Base-by-base conservation (phyloP, 37 sponge, comb jelly and placozoan genomes). In the Crambe crambe region DNA sequence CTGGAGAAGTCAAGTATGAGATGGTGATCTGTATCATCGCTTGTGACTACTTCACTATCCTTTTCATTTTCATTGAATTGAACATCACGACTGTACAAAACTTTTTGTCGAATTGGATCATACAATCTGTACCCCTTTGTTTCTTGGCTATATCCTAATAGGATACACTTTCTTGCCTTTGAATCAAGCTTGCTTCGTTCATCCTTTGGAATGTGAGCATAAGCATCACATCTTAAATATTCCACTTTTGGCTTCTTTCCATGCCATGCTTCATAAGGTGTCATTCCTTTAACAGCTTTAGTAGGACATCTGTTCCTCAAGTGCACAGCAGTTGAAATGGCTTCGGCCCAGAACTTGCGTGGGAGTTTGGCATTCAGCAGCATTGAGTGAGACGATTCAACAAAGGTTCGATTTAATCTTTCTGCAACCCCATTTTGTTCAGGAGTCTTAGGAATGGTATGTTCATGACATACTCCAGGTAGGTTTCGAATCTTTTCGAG, bases 311-410 rank as follows among this genome's bases (percentile, higher is more conserved):
- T 68, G 56, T 89, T 89, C 21, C 89, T 57, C 12, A 83, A 60
- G 41, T 89, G 84, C 23, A 75, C 80, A 15, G 85, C 85, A 75
- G 80, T 90, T 36, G 86, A 80, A 3, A 90, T 56, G n/a, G 86
- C 79, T 78, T 90, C 86, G 31, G 61, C 61, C 61, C 61, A 60
- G 26, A 60, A 68, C 68, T 20, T 68, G 3, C 31, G 12, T 8
- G 38, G 68, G 37, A 68, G 37, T 22, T 84, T 73, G 37, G 81
- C 74, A 80, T 80, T 76, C 58, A 72, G 42, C 8, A 89, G 72
- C 85, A 84, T 89, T 37, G 81, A 89, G 26, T 80, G 71, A 22
- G 73, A 68, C 56, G 23, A 21, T 25, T 60, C 61, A 20, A 60
- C 26, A 25, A 60, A 5, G 3, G 61, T 60, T 23, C 61, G 6